Percentiles rank a stretch among this genome's conserved stretches.
Conservation (phyloP, 2,888 invertebrate species). For the Altica lythri region DNA sequence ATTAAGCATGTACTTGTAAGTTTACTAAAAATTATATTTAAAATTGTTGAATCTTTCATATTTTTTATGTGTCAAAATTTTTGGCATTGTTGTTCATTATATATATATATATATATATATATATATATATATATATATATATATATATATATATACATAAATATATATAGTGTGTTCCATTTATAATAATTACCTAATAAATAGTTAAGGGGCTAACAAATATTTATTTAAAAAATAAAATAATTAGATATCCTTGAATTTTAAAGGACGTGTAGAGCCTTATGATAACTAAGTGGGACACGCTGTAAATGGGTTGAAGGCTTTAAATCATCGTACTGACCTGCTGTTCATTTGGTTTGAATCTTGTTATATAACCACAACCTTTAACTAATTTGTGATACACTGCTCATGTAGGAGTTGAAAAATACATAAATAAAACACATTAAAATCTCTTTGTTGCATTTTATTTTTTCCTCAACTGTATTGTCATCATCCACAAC, state of each 20-base stretch:
- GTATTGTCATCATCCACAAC: no score
- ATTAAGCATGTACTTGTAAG: constrained; percentile 30
- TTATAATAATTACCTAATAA: not conserved
- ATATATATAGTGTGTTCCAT: constrained; percentile 6
- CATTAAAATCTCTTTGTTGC: constrained; percentile 39
- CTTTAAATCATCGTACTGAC: constrained; percentile 43
- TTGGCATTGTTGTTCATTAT: constrained; percentile 41
- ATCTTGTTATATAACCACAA: constrained; percentile 39
- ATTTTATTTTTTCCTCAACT: no score
- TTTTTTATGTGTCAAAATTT: constrained; percentile 39
- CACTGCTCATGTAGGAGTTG: constrained; percentile 52
- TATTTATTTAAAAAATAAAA: no score
- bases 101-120: no score
- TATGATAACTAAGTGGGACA: constrained; percentile 16
- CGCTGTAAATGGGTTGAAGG: constrained; percentile 37
- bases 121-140: no score
- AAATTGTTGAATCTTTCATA: constrained; percentile 34
- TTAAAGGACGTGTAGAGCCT: no score
- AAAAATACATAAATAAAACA: constrained; percentile 50
- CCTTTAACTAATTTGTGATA: constrained; percentile 52
- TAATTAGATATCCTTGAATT: no score
- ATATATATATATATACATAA: no score
- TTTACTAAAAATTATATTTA: constrained; percentile 33
- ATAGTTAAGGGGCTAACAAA: no score
- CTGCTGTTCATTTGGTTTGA: constrained; percentile 39